Evolutionary conservation across 2,797 vertebrate species (phyloP), one percentile per base, ranked within the genome.

Genomic region (Phyllotis vaccarum): DNA sequence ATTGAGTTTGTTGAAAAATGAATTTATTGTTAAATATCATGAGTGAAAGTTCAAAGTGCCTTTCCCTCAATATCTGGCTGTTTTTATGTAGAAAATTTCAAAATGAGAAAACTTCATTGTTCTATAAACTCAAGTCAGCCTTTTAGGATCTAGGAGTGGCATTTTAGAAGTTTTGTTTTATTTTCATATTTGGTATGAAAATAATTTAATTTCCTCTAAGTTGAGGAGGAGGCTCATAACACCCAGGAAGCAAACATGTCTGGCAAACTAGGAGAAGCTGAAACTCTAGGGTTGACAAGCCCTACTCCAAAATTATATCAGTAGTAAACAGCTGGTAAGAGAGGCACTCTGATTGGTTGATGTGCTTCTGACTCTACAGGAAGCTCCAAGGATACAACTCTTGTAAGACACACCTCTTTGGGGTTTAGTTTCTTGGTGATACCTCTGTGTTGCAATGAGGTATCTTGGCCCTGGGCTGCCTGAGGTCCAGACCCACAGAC

Each of bases 331-430:
- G 29, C 17, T 75, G 6, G 24, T 76, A 27, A 6, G 43, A 52
- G 46, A 52, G 34, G 34, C 46, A 27, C 3, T 52, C 13, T 52
- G 46, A 37, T 2, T n/a, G n/a, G 5, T 27, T 68, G 7, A 86
- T 37, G 6, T 37, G 10, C 6, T 0, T 37, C 0, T 3, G 10
- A 16, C 22, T 70, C 31, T 2, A 3, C 46, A 19, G 64, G 8
- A 16, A 86, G 34, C 34, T 86, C 16, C 5, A 37, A n/a, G 46
- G 7, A 70, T 37, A 34, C 3, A 37, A 34, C 1, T 83, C n/a
- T 27, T 37, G 22, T 37, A 68, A 54, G 64, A 21, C 5, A 24
- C 12, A 24, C 12, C 12, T 46, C 9, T 46, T 64, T 5, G 21
- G 10, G 29, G 12, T 12, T 68, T 68, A 24, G 12, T 3, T 14